These are phyloP conservation scores for Sphaerolaimus hirsutus DNA, from an alignment of 2,888 invertebrate species.

Conservation along the genomic window DNA sequence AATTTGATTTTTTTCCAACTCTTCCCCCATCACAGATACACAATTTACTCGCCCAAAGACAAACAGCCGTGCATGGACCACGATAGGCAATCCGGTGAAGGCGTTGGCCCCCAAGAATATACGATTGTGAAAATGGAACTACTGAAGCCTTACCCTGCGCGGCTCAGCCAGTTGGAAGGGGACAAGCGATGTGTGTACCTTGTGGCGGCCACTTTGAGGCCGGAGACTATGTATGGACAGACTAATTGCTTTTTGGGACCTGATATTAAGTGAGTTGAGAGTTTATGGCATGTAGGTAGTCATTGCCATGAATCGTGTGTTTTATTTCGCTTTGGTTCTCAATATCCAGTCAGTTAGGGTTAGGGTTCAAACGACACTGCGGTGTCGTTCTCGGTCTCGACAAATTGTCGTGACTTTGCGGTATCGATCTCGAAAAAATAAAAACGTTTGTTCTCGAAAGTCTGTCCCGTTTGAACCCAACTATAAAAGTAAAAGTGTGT, in stretches of 20 bases:
- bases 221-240: constrained; percentile 99
- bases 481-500: too few relatives aligned
- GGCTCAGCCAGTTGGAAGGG: constrained; percentile 35
- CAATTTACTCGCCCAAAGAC: constrained; percentile 82
- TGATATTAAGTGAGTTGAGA: constrained; percentile 61
- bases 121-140: constrained; percentile 79
- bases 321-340: too few relatives aligned
- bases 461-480: too few relatives aligned
- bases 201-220: constrained; percentile 86
- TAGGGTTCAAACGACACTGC: too few relatives aligned
- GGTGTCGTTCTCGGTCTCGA: not conserved
- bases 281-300: not conserved
- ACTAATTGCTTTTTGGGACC: constrained; percentile 96
- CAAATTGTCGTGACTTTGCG: not conserved
- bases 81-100: constrained; percentile 79
- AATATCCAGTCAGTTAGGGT: too few relatives aligned
- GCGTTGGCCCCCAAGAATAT: constrained; percentile 92
- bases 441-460: too few relatives aligned
- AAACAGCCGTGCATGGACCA: constrained; percentile 99
- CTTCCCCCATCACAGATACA: constrained; percentile 42
- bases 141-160: constrained; percentile 42
- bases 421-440: too few relatives aligned
- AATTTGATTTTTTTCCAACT: too few relatives aligned
- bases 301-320: not conserved
- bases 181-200: constrained; percentile 41